phyloP scores from a whole-genome alignment of 2,888 invertebrate species.

The Villa cingulata region DNA sequence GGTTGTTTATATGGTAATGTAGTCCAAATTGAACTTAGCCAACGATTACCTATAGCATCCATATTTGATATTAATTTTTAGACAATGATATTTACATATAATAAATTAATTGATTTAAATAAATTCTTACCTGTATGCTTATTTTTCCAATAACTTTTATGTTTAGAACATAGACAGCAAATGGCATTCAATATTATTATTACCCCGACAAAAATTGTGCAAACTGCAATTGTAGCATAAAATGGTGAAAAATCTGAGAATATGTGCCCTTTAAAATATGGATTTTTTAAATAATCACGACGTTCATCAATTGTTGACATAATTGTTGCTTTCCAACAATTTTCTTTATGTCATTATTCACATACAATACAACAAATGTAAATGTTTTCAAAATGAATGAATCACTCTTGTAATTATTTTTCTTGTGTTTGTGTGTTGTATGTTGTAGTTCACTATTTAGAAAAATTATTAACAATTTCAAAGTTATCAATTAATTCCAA shows the following conservation, averaged over 20 bases:
- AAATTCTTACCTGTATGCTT: constrained; percentile 50
- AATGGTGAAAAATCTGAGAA: constrained; percentile 73
- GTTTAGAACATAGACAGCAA: constrained; percentile 67
- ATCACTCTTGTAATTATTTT: too few relatives aligned
- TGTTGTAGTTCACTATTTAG: too few relatives aligned
- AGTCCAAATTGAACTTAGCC: constrained; percentile 73
- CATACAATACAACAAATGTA: too few relatives aligned
- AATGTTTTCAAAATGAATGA: too few relatives aligned
- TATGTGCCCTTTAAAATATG: constrained; percentile 42
- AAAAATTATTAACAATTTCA: too few relatives aligned
- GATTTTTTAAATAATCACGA: constrained; percentile 47
- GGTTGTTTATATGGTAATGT: constrained; percentile 71
- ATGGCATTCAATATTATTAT: constrained; percentile 63
- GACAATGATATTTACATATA: background rate
- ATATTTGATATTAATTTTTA: background rate
- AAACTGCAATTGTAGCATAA: constrained; percentile 67
- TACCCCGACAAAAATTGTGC: constrained; percentile 54
- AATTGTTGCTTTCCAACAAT: background rate
- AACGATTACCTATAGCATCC: constrained; percentile 56
- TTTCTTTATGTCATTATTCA: background rate
- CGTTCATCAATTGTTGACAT: constrained; percentile 53
- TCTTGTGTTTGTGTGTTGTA: too few relatives aligned
- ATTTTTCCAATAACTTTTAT: constrained; percentile 70
- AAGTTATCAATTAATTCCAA: too few relatives aligned
- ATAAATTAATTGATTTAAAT: background rate